phyloP scores from a whole-genome alignment of 1,140 invertebrate species.

The Oreohelix idahoensis region DNA sequence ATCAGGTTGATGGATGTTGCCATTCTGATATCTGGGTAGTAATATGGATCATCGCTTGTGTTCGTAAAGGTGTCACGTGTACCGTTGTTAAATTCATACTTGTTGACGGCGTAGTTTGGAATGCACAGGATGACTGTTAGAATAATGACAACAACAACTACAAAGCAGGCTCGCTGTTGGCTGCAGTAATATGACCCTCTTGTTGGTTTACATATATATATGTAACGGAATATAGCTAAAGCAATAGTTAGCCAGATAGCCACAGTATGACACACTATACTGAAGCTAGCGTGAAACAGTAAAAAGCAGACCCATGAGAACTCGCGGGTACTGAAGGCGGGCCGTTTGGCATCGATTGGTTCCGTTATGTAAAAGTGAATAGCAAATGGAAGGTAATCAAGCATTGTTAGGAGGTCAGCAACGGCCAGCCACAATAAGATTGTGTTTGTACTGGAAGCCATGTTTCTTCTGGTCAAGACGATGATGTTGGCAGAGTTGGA shows the following conservation, averaged over 20 bases:
- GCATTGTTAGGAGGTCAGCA: conserved; percentile 89
- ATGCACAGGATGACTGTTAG: conserved; percentile 83
- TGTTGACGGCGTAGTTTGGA: conserved; percentile 78
- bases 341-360: conserved; percentile 42
- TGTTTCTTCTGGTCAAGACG: conserved; percentile 89
- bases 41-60: background rate
- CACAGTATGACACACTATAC: conserved; percentile 89
- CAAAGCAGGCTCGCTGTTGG: conserved; percentile 81
- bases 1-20: conserved; percentile 37
- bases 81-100: conserved; percentile 34
- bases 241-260: conserved; percentile 94
- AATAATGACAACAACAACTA: conserved; percentile 82
- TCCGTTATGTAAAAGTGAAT: conserved; percentile 77
- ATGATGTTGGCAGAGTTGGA: conserved; percentile 92
- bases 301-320: conserved; percentile 65
- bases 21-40: conserved; percentile 3
- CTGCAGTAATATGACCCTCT: conserved; percentile 83
- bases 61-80: background rate
- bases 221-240: conserved; percentile 92
- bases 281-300: conserved; percentile 78
- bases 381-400: conserved; percentile 88
- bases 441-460: conserved; percentile 87
- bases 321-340: conserved; percentile 50
- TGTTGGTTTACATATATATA: conserved; percentile 86
- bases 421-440: conserved; percentile 88